These are phyloP conservation scores for Tympanuchus pallidicinctus DNA, from an alignment of 2,113 vertebrate genomes.

Conservation along the genomic window DNA sequence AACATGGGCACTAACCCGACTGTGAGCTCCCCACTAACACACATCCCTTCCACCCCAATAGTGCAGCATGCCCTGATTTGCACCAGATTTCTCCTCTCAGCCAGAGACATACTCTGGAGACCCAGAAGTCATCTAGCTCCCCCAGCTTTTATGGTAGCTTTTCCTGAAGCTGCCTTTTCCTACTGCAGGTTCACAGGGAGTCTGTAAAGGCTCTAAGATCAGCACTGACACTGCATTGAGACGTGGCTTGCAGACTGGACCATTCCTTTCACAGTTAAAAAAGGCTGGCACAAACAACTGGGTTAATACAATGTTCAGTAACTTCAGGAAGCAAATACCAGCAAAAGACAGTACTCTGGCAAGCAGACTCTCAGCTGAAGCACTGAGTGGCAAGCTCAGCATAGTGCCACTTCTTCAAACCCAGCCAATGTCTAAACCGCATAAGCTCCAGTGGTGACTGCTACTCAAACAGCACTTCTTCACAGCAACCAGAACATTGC, in stretches of 20 bases:
- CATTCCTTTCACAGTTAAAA: neutral
- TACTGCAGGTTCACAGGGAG: neutral
- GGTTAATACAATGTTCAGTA: neutral
- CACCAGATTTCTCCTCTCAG: neutral
- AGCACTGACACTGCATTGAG: neutral
- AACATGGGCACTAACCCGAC: neutral
- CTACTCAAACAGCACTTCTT: neutral
- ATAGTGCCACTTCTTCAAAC: neutral
- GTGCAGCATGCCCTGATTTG: fast-evolving
- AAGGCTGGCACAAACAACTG: neutral
- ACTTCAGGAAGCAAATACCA: neutral
- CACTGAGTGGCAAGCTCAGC: neutral
- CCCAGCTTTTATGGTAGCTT: neutral
- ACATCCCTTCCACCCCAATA: neutral
- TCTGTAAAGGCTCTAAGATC: neutral
- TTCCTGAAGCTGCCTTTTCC: neutral
- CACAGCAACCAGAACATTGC: neutral
- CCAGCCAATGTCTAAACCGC: neutral
- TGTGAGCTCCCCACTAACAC: neutral
- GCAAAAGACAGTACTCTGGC: neutral
- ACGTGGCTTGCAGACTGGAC: neutral
- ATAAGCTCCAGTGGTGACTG: neutral
- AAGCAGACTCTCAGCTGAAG: neutral
- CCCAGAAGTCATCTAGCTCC: neutral
- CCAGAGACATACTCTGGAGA: neutral